phyloP scores from a whole-genome alignment of 2,797 vertebrate genomes.

The Semotilus atromaculatus region DNA sequence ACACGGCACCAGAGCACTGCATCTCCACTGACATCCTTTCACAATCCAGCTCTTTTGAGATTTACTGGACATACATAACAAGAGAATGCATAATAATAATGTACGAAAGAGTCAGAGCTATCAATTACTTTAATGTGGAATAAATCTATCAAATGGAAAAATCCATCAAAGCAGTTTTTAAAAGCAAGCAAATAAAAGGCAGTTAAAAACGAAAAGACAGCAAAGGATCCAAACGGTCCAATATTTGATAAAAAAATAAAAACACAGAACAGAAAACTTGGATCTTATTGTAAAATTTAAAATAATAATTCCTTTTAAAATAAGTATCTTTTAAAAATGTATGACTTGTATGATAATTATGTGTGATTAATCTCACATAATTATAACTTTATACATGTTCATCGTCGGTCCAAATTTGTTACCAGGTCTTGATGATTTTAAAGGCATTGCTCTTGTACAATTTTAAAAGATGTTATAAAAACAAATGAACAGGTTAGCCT shows the following conservation, averaged over 20 bases:
- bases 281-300: neutral
- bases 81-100: neutral
- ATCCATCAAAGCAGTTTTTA: neutral
- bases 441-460: neutral
- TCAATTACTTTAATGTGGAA: slow-evolving; percentile 4
- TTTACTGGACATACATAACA: neutral
- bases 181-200: neutral
- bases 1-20: slow-evolving; percentile 78
- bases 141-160: neutral
- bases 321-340: neutral
- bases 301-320: neutral
- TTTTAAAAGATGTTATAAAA: neutral
- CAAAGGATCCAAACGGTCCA: neutral
- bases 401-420: too few relatives aligned
- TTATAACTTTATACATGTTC: neutral
- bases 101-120: neutral
- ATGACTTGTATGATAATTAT: too few relatives aligned
- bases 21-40: slow-evolving; percentile 51
- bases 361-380: neutral
- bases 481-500: neutral
- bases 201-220: neutral
- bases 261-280: neutral
- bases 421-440: neutral
- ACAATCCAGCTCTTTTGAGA: neutral
- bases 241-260: neutral